These are phyloP conservation scores for Neosilurus hyrtlii DNA, from an alignment of 2,797 vertebrate genomes.

Conservation along the genomic window DNA sequence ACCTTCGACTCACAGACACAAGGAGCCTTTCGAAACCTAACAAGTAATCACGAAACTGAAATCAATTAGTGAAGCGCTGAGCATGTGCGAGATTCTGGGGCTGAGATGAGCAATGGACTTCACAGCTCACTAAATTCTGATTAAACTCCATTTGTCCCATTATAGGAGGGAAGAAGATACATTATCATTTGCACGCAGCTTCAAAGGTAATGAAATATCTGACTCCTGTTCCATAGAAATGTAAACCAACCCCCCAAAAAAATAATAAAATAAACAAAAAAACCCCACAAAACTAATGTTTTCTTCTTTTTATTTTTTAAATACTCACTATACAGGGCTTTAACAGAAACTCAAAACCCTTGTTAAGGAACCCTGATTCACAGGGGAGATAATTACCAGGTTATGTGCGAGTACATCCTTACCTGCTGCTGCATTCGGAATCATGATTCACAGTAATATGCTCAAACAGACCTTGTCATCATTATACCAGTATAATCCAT, in stretches of 20 bases:
- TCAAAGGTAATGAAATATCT: conserved; percentile 14
- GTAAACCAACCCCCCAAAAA: too few species aligned
- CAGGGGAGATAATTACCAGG: conserved; percentile 31
- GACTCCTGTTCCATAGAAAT: neutral
- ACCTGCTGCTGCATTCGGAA: conserved; percentile 29
- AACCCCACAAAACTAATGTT: neutral
- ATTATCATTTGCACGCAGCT: conserved; percentile 16
- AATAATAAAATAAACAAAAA: neutral
- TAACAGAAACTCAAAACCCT: neutral
- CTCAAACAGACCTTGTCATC: neutral
- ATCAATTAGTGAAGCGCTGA: conserved; percentile 62
- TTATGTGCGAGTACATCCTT: neutral
- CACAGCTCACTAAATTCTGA: conserved; percentile 24
- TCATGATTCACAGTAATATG: neutral
- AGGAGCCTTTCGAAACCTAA: conserved; percentile 57
- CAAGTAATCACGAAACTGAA: conserved; percentile 62
- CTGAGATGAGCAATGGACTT: conserved; percentile 41
- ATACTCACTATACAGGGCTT: neutral
- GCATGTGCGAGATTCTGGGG: conserved; percentile 22
- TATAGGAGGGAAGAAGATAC: conserved; percentile 7
- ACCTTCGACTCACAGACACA: conserved; percentile 20
- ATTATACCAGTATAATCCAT: conserved; percentile 2
- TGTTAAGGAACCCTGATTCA: neutral
- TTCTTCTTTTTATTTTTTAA: too few species aligned
- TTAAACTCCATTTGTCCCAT: conserved; percentile 25